These are phyloP conservation scores for Hemibagrus guttatus DNA, from an alignment of 2,797 vertebrate species.

Conservation along the genomic window DNA sequence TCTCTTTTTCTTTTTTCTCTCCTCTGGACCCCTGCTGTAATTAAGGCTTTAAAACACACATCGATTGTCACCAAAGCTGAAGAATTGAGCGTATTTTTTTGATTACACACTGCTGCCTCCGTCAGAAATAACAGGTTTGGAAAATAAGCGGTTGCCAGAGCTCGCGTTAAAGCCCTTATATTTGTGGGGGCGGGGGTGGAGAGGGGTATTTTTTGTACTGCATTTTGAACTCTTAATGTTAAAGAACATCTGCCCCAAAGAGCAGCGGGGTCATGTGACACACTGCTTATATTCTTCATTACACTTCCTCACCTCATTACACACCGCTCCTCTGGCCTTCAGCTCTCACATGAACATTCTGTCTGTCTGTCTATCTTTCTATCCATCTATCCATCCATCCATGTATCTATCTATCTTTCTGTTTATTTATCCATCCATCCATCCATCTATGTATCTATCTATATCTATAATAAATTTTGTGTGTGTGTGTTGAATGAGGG, in stretches of 20 bases:
- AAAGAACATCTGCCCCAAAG: slow-evolving; percentile 81
- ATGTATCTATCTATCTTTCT: no score
- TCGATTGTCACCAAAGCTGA: slow-evolving; percentile 87
- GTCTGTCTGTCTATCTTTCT: slow-evolving; percentile 1
- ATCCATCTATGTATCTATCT: no score
- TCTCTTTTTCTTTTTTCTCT: slow-evolving; percentile 54
- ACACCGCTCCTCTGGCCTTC: slow-evolving; percentile 69
- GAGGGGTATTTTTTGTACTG: slow-evolving; percentile 75
- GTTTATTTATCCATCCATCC: no score
- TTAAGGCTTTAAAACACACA: slow-evolving; percentile 94
- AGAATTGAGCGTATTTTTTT: slow-evolving; percentile 80
- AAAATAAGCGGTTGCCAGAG: slow-evolving; percentile 96
- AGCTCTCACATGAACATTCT: slow-evolving; percentile 82
- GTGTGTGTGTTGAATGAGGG: no score
- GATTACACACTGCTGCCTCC: slow-evolving; percentile 81
- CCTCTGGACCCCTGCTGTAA: slow-evolving; percentile 83
- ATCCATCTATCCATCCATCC: no score
- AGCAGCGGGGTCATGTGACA: slow-evolving; percentile 81
- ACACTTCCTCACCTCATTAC: slow-evolving; percentile 75
- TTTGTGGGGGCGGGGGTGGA: not conserved
- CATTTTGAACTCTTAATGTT: slow-evolving; percentile 76
- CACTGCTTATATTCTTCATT: slow-evolving; percentile 71
- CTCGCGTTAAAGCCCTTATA: slow-evolving; percentile 68
- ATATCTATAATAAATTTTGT: no score
- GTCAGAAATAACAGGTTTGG: slow-evolving; percentile 96